Evolutionary conservation across 2,797 vertebrate species (phyloP).

Genomic region (Choloepus didactylus): DNA sequence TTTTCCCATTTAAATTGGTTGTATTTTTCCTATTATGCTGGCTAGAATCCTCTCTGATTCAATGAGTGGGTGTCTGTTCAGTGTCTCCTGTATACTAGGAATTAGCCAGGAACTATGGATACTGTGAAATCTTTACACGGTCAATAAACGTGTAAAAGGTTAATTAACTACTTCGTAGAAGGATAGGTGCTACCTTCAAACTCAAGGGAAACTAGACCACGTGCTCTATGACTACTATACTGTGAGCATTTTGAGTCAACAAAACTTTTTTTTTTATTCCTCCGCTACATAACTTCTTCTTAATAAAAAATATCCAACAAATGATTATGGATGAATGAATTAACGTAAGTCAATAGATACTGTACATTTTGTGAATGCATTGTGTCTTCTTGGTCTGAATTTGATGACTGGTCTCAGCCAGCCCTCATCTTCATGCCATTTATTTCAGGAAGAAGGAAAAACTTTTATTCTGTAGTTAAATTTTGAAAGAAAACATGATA

Average conservation of each 20-base stretch:
- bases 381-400: not conserved
- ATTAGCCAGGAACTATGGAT: not conserved
- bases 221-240: too few species aligned
- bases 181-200: not conserved
- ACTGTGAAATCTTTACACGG: not conserved
- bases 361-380: not conserved
- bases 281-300: not conserved
- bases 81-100: not conserved
- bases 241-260: not conserved
- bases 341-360: not conserved
- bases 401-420: not conserved
- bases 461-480: conserved; percentile 6
- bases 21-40: not conserved
- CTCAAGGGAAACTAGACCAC: not conserved
- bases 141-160: not conserved
- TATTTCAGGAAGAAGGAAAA: conserved; percentile 53
- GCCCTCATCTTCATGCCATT: not conserved
- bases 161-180: not conserved
- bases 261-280: not conserved
- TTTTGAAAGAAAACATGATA: conserved; percentile 53
- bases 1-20: not conserved
- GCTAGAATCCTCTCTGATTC: not conserved
- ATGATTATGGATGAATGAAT: not conserved
- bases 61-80: not conserved
- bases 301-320: not conserved